Percentiles rank a stretch among this genome's conserved stretches.
phyloP scores from a whole-genome alignment of 1,140 invertebrate species.

The Polypedilum vanderplanki region DNA sequence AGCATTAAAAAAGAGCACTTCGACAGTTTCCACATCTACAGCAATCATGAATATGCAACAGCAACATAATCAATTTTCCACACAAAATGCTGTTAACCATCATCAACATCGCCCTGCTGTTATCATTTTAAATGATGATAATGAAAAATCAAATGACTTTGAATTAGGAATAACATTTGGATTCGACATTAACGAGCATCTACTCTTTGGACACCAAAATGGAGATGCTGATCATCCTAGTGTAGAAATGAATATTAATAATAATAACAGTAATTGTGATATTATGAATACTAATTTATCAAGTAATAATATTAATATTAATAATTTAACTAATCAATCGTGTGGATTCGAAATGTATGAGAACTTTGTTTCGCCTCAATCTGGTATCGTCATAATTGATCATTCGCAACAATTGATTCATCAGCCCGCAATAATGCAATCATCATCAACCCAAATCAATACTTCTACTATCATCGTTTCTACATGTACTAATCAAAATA shows the following conservation, averaged over 20 bases:
- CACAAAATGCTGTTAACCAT: constrained; percentile 32
- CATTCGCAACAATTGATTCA: constrained; percentile 1
- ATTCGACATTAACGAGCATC: background rate
- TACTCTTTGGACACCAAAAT: background rate
- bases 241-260: constrained; percentile 14
- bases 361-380: background rate
- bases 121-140: constrained; percentile 52
- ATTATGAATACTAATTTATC: constrained; percentile 29
- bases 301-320: constrained; percentile 21
- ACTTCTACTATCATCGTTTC: background rate
- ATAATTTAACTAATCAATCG: constrained; percentile 8
- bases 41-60: background rate
- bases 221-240: background rate
- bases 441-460: background rate
- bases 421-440: background rate
- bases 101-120: constrained; percentile 47
- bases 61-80: constrained; percentile 33
- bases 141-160: constrained; percentile 4
- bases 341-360: constrained; percentile 15
- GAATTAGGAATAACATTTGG: constrained; percentile 14
- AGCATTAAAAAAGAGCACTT: background rate
- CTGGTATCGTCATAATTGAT: background rate
- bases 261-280: constrained; percentile 27
- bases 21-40: background rate
- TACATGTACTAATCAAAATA: background rate